These are phyloP conservation scores for Halcyon badia DNA, from an alignment of 2,797 vertebrate species.

Conservation along the genomic window DNA sequence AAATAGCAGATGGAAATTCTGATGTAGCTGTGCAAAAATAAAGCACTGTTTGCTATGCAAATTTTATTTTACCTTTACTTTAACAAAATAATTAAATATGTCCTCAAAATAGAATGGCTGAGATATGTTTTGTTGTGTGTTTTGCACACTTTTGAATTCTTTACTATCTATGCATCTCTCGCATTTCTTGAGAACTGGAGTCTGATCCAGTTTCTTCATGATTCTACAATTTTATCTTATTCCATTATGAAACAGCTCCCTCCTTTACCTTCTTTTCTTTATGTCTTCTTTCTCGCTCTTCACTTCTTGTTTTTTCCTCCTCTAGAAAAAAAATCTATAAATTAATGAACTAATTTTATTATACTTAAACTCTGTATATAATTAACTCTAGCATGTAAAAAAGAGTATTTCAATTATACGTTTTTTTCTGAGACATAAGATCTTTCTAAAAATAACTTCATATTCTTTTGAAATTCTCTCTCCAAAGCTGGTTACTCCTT, in stretches of 20 bases:
- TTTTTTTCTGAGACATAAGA: not conserved
- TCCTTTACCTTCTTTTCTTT: conserved; percentile 76
- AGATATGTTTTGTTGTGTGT: not conserved
- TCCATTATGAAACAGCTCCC: conserved; percentile 2
- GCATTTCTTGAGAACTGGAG: not conserved
- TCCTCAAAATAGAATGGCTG: not conserved
- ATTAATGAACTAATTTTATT: not conserved
- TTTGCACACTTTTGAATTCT: not conserved
- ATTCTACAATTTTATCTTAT: not conserved
- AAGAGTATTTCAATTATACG: not conserved
- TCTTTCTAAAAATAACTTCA: not conserved
- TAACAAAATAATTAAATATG: not conserved
- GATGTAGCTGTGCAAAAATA: not conserved
- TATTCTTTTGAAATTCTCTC: not conserved
- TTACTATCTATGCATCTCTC: not conserved
- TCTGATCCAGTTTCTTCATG: not conserved
- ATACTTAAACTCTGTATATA: not conserved
- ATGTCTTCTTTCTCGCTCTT: conserved; percentile 79
- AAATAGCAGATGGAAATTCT: not conserved
- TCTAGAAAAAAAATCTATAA: conserved; percentile 31
- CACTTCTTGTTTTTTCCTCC: conserved; percentile 68
- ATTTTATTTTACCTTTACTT: not conserved
- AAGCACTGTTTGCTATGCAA: not conserved
- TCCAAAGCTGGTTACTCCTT: not conserved
- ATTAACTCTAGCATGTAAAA: not conserved